These are phyloP conservation scores for Chionomys nivalis DNA, from an alignment of 2,113 vertebrate genomes.

Conservation along the genomic window DNA sequence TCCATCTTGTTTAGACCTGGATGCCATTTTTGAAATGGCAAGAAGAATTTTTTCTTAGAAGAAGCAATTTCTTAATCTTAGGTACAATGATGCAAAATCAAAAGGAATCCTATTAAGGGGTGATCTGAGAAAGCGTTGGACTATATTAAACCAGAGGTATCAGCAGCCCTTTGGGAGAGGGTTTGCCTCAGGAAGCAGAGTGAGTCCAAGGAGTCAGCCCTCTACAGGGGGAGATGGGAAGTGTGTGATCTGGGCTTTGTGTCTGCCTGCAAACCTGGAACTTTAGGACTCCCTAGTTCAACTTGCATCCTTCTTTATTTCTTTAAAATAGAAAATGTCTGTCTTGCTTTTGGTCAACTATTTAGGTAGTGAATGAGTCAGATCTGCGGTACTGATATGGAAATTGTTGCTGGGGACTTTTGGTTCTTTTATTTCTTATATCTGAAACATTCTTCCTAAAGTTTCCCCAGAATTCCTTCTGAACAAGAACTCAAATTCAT, in stretches of 20 bases:
- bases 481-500: not conserved
- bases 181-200: not conserved
- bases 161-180: not conserved
- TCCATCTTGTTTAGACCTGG: conserved; percentile 13
- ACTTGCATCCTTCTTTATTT: not conserved
- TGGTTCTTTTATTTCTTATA: conserved; percentile 17
- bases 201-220: not conserved
- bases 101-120: conserved; percentile 30
- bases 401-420: not conserved
- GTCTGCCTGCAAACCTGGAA: not conserved
- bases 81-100: conserved; percentile 2
- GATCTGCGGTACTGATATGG: not conserved
- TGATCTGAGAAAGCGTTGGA: conserved; percentile 22
- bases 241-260: not conserved
- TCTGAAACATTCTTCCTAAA: not conserved
- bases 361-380: not conserved
- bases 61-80: conserved; percentile 37
- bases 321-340: not conserved
- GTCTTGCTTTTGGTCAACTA: conserved; percentile 12
- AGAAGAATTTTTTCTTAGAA: conserved; percentile 26
- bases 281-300: not conserved
- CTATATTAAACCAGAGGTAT: conserved; percentile 10
- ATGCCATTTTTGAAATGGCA: conserved; percentile 13
- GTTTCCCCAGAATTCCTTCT: not conserved
- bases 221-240: not conserved